phyloP scores from a whole-genome alignment of 2,888 invertebrate species.

The Apamea epomidion region DNA sequence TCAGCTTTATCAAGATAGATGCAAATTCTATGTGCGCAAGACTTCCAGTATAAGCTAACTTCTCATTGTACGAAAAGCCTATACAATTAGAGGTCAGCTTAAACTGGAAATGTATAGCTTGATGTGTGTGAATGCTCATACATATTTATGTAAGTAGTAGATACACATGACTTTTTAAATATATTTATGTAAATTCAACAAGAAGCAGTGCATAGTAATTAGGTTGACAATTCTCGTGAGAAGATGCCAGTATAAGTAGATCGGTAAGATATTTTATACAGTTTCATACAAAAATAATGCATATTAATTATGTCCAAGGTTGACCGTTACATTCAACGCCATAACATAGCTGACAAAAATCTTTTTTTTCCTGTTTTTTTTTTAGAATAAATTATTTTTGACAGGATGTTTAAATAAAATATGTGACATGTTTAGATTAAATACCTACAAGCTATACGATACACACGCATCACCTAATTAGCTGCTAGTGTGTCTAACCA shows the following conservation, averaged over 20 bases:
- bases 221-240: conserved; percentile 63
- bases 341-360: conserved; percentile 13
- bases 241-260: conserved; percentile 37
- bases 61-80: not conserved
- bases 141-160: conserved; percentile 38
- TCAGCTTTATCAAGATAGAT: not conserved
- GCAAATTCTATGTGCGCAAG: not conserved
- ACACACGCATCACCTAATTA: too few relatives aligned
- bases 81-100: not conserved
- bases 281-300: conserved; percentile 38
- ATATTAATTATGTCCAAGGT: conserved; percentile 38
- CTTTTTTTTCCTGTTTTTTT: not conserved
- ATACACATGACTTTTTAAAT: conserved; percentile 34
- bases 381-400: not conserved
- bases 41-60: not conserved
- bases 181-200: conserved; percentile 56
- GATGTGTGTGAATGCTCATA: conserved; percentile 16
- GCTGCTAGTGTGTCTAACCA: too few relatives aligned
- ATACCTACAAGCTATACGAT: too few relatives aligned
- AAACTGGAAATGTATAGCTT: not conserved
- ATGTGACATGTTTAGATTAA: too few relatives aligned
- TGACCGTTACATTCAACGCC: conserved; percentile 58
- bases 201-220: conserved; percentile 64
- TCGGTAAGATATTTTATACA: conserved; percentile 41
- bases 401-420: too few relatives aligned